phyloP scores from a whole-genome alignment of 2,113 vertebrate genomes.

The Zosterops lateralis region DNA sequence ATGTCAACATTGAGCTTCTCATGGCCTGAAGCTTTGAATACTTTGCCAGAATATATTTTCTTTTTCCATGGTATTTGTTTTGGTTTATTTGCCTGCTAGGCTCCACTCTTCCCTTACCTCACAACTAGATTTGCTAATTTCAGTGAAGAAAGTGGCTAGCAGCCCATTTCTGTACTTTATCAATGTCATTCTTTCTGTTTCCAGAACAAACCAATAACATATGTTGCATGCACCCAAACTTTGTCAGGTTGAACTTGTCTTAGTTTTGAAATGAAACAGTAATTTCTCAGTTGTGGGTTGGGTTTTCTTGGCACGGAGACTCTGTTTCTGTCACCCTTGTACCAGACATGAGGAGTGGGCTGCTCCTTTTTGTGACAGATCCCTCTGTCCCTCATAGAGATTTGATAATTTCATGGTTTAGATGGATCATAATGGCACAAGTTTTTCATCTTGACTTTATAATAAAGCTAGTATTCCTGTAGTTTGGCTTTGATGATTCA shows the following conservation, averaged over 20 bases:
- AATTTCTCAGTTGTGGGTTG: neutral
- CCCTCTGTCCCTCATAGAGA: neutral
- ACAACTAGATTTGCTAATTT: neutral
- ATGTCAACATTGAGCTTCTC: neutral
- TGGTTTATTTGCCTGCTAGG: neutral
- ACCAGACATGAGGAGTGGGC: neutral
- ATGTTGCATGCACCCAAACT: neutral
- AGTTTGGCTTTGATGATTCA: neutral
- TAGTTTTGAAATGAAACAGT: neutral
- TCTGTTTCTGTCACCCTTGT: neutral
- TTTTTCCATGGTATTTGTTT: neutral
- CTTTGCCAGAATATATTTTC: neutral
- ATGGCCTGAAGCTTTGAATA: neutral
- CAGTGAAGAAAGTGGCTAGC: neutral
- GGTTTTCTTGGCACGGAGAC: fast-evolving
- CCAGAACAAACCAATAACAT: neutral
- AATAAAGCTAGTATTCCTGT: neutral
- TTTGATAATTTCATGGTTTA: neutral
- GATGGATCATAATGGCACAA: neutral
- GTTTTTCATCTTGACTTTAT: neutral
- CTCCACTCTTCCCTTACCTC: neutral
- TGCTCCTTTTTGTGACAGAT: neutral
- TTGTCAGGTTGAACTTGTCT: neutral
- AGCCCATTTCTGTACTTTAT: neutral
- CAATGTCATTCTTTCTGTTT: neutral